Base-by-base conservation (phyloP, 2,888 invertebrate genomes). In the Griposia aprilina region DNA sequence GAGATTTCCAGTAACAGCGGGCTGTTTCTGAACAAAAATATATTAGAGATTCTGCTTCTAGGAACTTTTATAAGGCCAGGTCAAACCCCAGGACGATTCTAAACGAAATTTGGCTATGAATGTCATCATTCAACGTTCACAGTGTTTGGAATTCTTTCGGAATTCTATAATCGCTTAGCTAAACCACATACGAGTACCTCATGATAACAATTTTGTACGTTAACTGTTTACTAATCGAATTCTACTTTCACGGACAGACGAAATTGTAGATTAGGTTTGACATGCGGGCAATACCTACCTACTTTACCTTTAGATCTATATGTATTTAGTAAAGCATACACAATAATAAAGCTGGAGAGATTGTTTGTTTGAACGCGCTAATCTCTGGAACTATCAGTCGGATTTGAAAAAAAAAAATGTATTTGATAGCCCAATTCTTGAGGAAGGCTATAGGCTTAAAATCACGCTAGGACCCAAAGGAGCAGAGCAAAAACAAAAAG, bases 261-360 rank as follows among this genome's bases (percentile, higher is more conserved):
- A 55, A 62, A 48, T 74, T 57, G 20, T 17, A 41, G 60, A 55
- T 76, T 48, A 20, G 1, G 17, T 66, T 71, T 30, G 8, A 55
- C 23, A 85, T 85, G 74, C 74, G 86, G 84, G 86, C 50, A 62
- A 20, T 50, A 13, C 6, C 10, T 65, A n/a, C 41, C 15, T 4
- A 23, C 20, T 63, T 23, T 36, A n/a, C 57, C n/a, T 57, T 59
- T 26, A 59, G 15, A 55, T 55, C 1, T 55, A 20, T 23, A 55
- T 10, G 1, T 45, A 45, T 41, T 41, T 41, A 41, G 6, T 41
- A 41, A 41, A n/a, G n/a, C 5, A 41, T 41, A 45, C 6, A 10
- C 23, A 10, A 23, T 10, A 55, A 23, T 55, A 55, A 55, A 23
- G 23, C 55, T 55, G 3, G 23, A 55, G n/a, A 11, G 11, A n/a